phyloP scores from a whole-genome alignment of 2,113 vertebrate species.

The Nannospalax galili region DNA sequence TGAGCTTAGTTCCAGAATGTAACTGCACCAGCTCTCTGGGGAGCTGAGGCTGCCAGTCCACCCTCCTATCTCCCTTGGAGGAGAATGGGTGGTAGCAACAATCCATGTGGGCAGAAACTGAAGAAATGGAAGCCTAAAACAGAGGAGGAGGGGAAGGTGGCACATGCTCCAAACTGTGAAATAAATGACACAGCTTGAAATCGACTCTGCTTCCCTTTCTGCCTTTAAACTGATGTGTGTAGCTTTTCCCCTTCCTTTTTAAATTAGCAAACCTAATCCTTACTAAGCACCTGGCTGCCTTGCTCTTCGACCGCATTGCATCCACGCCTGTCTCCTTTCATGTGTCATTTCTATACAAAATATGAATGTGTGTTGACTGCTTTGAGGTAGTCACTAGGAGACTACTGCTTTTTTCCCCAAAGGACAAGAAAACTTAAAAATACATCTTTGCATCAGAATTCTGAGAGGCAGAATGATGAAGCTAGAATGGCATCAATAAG shows the following conservation, averaged over 20 bases:
- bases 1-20: slow-evolving; percentile 66
- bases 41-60: slow-evolving; percentile 58
- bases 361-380: slow-evolving; percentile 64
- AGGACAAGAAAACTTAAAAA: slow-evolving; percentile 72
- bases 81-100: slow-evolving; percentile 53
- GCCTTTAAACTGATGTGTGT: slow-evolving; percentile 43
- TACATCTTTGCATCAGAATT: slow-evolving; percentile 69
- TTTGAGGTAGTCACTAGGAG: slow-evolving; percentile 66
- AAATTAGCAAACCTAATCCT: slow-evolving; percentile 73
- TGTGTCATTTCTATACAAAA: slow-evolving; percentile 78
- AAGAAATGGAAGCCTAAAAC: slow-evolving; percentile 39
- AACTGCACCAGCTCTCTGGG: slow-evolving; percentile 48
- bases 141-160: slow-evolving; percentile 27
- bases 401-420: slow-evolving; percentile 39
- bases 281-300: slow-evolving; percentile 68
- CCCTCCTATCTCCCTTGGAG: slow-evolving; percentile 60
- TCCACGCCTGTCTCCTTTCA: slow-evolving; percentile 71
- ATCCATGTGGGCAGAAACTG: slow-evolving; percentile 71
- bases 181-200: slow-evolving; percentile 73
- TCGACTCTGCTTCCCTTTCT: slow-evolving; percentile 44
- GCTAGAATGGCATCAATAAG: slow-evolving; percentile 23
- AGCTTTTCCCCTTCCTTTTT: neutral
- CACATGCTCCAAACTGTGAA: neutral
- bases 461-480: slow-evolving; percentile 71
- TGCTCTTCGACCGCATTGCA: slow-evolving; percentile 36